phyloP scores from a whole-genome alignment of 2,797 vertebrate species.

The Rhinophrynus dorsalis region DNA sequence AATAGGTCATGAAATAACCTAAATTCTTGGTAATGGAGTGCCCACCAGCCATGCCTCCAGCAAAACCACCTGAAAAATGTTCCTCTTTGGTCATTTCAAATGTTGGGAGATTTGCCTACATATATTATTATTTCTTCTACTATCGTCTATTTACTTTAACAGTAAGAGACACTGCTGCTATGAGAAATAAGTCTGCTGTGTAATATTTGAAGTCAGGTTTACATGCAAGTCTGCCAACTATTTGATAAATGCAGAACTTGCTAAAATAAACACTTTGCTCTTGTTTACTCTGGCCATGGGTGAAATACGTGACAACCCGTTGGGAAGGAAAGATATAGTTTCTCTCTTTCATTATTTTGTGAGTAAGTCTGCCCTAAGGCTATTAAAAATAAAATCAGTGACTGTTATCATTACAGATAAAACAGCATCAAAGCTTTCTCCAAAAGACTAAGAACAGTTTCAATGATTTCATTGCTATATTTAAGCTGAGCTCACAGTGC shows the following conservation, averaged over 20 bases:
- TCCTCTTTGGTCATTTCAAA: no score
- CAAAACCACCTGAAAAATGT: no score
- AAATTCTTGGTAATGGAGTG: no score
- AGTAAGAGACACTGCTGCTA: neutral
- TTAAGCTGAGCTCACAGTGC: conserved; percentile 11
- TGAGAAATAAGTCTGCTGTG: conserved; percentile 28
- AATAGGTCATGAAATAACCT: no score
- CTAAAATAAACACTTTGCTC: conserved; percentile 47
- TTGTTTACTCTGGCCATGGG: conserved; percentile 46
- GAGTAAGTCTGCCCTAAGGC: conserved; percentile 42
- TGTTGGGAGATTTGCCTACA: no score
- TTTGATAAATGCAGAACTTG: conserved; percentile 51
- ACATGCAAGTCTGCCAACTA: conserved; percentile 42
- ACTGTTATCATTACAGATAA: conserved; percentile 50
- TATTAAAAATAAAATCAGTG: conserved; percentile 48
- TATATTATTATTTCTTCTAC: no score
- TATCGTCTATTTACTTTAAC: conserved; percentile 21
- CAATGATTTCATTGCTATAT: conserved; percentile 24
- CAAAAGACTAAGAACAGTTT: conserved; percentile 45
- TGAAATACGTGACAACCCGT: conserved; percentile 44
- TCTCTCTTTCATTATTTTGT: conserved; percentile 51
- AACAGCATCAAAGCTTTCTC: conserved; percentile 54
- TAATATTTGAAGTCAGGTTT: conserved; percentile 39
- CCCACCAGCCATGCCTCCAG: no score
- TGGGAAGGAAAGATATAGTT: conserved; percentile 39